phyloP scores from a whole-genome alignment of 2,113 vertebrate species.

The Synodontis membranacea region DNA sequence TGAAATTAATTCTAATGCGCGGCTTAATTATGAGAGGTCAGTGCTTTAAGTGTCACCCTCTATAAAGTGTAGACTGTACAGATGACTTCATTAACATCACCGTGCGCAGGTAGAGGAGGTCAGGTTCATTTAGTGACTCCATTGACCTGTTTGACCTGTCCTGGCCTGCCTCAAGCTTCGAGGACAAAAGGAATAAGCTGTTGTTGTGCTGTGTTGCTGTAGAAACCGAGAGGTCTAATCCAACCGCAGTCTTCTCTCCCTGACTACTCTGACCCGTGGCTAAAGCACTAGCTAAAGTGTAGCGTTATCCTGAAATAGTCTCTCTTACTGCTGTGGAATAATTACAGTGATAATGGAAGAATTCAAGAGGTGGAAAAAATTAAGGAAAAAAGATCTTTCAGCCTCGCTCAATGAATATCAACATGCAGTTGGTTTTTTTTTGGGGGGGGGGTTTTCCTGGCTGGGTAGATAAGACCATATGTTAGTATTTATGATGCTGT shows the following conservation, averaged over 20 bases:
- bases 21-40: slow-evolving; percentile 43
- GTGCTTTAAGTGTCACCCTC: slow-evolving; percentile 38
- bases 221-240: slow-evolving; percentile 34
- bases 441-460: not conserved
- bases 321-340: not conserved
- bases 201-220: slow-evolving; percentile 36
- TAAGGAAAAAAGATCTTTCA: slow-evolving; percentile 31
- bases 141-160: slow-evolving; percentile 42
- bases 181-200: slow-evolving; percentile 28
- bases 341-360: slow-evolving; percentile 30
- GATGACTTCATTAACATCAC: slow-evolving; percentile 51
- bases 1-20: slow-evolving; percentile 55
- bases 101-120: slow-evolving; percentile 17
- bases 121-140: slow-evolving; percentile 13
- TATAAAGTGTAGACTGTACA: slow-evolving; percentile 22
- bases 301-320: not conserved
- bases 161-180: slow-evolving; percentile 18
- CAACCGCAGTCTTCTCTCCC: not conserved
- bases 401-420: slow-evolving; percentile 28
- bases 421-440: slow-evolving; percentile 2
- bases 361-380: not conserved
- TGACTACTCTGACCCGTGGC: slow-evolving; percentile 26
- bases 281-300: slow-evolving; percentile 32
- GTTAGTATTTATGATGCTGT: slow-evolving; percentile 65
- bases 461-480: slow-evolving; percentile 59